Base-by-base conservation (phyloP, 1,140 invertebrate genomes). In the Euwallacea fornicatus region DNA sequence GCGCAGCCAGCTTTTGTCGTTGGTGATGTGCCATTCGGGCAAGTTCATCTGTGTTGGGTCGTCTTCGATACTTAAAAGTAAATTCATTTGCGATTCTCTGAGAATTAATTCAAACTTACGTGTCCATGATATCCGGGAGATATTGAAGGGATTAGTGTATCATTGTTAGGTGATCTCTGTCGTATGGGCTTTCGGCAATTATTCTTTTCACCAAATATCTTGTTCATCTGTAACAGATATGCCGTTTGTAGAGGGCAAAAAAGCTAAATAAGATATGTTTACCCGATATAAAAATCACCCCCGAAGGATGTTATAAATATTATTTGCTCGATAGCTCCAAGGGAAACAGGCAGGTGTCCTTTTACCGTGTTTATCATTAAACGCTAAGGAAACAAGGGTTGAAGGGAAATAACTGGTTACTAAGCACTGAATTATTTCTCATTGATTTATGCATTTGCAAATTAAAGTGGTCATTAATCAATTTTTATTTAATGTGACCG, bases 11-110 rank as follows among this genome's bases (percentile, higher is more conserved):
- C 50, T 73, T 71, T 42, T 63, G 50, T 69, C 78, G 76, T 43
- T 75, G 74, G 46, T 75, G 75, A n/a, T 76, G 76, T 13, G 73
- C 15, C 15, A 73, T 43, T 53, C 65, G 66, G 7, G 72, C 73
- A 59, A 70, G 46, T n/a, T 77, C 65, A 60, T 79, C 74, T 6
- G 78, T 75, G 60, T 78, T 77, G 33, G 76, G 69, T 13, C 66
- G 41, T 9, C 76, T 71, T 44, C 21, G 75, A 53, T 59, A 56
- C 76, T 76, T 53, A 7, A 44, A 58, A 6, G 7, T 47, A 59
- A 66, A 44, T 46, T 33, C 9, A 16, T 69, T 46, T 13, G 46
- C 7, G 46, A 56, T 56, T 15, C 11, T 56, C 11, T 50, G 59
- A 41, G 9, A 66, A 65, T 61, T 13, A 44, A 16, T 69, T 43